A percentile compares a stretch with the other conserved stretches of the same genome.
Evolutionary conservation across 1,140 invertebrate species (phyloP).

Genomic region (Drosophila sucinea): DNA sequence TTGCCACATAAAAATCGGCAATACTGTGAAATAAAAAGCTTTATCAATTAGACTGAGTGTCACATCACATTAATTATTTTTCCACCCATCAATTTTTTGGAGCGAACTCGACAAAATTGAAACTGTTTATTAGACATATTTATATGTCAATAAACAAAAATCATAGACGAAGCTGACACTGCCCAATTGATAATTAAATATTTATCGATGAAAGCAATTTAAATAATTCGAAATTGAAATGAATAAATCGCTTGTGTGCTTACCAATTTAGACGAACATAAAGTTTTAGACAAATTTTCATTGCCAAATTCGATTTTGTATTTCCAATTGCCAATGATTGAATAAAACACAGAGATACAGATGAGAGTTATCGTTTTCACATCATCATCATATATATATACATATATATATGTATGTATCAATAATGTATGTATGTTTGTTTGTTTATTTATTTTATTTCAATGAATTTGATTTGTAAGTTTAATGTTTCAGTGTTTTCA

Average conservation of each 20-base stretch:
- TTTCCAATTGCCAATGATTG: conserved; percentile 5
- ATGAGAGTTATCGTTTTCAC: background rate
- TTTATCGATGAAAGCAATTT: background rate
- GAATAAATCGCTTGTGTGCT: background rate
- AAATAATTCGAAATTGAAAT: background rate
- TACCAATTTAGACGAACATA: background rate
- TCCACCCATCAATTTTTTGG: too few species aligned
- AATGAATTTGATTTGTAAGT: conserved; percentile 47
- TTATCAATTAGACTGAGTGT: too few species aligned
- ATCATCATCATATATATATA: conserved; percentile 1
- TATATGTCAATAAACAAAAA: too few species aligned
- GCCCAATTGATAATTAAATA: background rate
- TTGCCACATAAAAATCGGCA: too few species aligned
- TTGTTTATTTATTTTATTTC: conserved; percentile 27
- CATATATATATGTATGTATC: conserved; percentile 2
- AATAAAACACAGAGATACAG: background rate
- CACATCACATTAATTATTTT: too few species aligned
- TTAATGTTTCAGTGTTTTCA: conserved; percentile 33
- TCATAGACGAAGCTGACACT: too few species aligned
- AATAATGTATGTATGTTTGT: too few species aligned
- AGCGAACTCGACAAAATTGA: too few species aligned
- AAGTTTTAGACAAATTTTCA: background rate
- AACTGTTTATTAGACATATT: too few species aligned
- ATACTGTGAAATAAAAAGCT: too few species aligned
- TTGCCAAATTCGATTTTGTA: background rate